Percentiles rank a stretch among this genome's conserved stretches.
These are phyloP conservation scores for Oreohelix idahoensis DNA, from an alignment of 1,140 invertebrate genomes.

Conservation along the genomic window DNA sequence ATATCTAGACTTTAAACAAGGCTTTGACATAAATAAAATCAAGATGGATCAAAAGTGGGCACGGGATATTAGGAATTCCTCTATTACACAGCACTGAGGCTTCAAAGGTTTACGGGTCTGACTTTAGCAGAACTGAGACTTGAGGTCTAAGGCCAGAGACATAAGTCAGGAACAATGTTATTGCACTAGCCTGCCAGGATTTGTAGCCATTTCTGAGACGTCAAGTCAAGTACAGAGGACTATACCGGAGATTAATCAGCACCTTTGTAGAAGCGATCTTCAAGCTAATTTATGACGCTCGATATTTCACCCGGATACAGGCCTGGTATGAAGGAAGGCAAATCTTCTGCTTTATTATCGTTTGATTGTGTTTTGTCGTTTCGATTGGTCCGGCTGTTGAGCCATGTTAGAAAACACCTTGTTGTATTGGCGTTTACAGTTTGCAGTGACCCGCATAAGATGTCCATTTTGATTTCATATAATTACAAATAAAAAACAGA, in stretches of 20 bases:
- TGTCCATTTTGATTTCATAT: neutral
- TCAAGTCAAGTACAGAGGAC: neutral
- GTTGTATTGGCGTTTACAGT: neutral
- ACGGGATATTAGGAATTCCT: neutral
- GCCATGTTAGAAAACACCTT: too few relatives aligned
- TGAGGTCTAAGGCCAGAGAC: neutral
- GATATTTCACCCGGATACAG: neutral
- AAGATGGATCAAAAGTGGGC: neutral
- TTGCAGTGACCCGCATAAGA: neutral
- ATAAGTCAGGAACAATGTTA: slow-evolving; percentile 4
- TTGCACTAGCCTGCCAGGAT: neutral
- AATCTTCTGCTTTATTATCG: neutral
- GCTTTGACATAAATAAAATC: neutral
- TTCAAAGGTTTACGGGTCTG: neutral
- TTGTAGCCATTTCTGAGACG: neutral
- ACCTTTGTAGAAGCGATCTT: neutral
- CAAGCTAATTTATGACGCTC: neutral
- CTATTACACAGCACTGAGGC: neutral
- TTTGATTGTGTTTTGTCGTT: neutral
- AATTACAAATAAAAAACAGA: neutral
- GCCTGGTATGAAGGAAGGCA: neutral
- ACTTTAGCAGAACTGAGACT: neutral
- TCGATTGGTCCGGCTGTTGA: neutral
- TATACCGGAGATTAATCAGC: neutral
- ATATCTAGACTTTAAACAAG: neutral